Evolutionary conservation across 1,140 invertebrate genomes (phyloP), one percentile per base, ranked within the genome.

Genomic region (Hycleus phaleratus): DNA sequence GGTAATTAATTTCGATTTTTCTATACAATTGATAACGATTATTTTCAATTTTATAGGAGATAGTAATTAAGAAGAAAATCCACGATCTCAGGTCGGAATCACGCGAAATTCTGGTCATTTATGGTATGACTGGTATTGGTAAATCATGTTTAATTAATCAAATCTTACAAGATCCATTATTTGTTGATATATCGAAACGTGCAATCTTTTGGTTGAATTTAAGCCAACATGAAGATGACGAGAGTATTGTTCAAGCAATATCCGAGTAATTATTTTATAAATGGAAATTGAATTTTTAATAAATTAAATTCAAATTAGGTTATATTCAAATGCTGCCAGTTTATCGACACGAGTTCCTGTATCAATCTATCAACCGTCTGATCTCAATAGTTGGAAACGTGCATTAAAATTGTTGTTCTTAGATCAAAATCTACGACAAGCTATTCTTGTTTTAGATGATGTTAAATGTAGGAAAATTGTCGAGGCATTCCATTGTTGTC

Each of bases 61-160:
- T 56, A 26, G 39, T 32, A 0, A 49, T 63, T 7, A 60, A 54
- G 52, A n/a, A 40, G 2, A 54, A 44, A 18, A 43, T 60, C 9
- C 38, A 51, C 24, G 48, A 49, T n/a, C 38, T 63, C 9, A 11
- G 45, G 32, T 48, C 47, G 43, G 38, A 50, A 46, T 12, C 26
- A 12, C 11, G 42, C 11, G 25, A 56, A 40, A 57, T 39, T 49
- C 26, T 63, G 38, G 62, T 64, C 8, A 42, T 64, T 43, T 52
- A 64, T 40, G 62, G 62, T 26, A 61, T 64, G 51, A 49, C 60
- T 44, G 62, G 62, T 26, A 61, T 58, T 48, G 62, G 62, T 45
- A 64, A 64, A 61, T 64, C 62, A 4, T 64, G 55, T 46, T 46
- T 64, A 38, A 55, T 64, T 12, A 61, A 64, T 56, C 52, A 61